Evolutionary conservation across 2,113 vertebrate genomes (phyloP).

Genomic region (Rallus limicola): DNA sequence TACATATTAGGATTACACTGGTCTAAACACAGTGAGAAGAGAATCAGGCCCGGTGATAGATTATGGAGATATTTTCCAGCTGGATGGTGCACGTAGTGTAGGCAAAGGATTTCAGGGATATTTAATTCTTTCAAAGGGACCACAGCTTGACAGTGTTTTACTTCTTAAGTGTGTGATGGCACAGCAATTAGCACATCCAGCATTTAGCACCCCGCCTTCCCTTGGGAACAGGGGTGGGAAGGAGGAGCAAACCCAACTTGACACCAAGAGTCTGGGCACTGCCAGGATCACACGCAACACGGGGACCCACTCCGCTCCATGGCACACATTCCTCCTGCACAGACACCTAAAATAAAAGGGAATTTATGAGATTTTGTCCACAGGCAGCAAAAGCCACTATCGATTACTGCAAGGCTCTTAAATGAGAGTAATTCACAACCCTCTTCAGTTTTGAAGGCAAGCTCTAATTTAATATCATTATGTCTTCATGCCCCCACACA

Average conservation of each 20-base stretch:
- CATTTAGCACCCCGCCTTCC: not conserved
- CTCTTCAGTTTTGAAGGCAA: constrained; percentile 62
- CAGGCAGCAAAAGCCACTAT: constrained; percentile 36
- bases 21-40: not conserved
- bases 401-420: constrained; percentile 60
- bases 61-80: not conserved
- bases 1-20: not conserved
- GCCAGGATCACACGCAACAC: not conserved
- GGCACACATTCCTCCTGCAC: not conserved
- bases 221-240: not conserved
- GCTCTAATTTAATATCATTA: constrained; percentile 75
- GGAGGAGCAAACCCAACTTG: not conserved
- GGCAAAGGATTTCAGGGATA: not conserved
- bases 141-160: not conserved
- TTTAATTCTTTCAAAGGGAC: not conserved
- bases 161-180: not conserved
- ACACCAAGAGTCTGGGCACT: rapidly evolving
- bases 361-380: constrained; percentile 53
- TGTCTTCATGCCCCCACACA: constrained; percentile 74
- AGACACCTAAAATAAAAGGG: not conserved
- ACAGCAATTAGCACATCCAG: constrained; percentile 11
- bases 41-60: rapidly evolving
- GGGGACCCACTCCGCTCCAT: not conserved
- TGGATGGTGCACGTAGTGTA: not conserved
- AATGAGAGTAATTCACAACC: constrained; percentile 61